Conservation (phyloP, 1,140 invertebrate species). For the Trichoplusia ni region DNA sequence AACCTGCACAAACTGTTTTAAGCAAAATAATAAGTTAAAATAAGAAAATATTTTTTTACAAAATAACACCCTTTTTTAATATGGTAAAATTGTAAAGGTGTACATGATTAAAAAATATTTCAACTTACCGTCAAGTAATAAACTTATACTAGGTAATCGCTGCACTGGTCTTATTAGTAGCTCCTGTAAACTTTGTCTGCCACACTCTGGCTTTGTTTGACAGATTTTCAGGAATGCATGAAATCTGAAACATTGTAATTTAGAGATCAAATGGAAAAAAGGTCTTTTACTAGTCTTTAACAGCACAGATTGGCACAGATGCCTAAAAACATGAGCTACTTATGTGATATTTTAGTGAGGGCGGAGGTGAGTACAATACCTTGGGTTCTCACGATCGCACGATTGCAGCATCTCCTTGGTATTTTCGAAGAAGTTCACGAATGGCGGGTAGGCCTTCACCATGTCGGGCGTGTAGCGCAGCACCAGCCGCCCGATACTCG, state of each 20-base stretch:
- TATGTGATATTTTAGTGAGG: too few species aligned
- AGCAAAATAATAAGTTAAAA: too few species aligned
- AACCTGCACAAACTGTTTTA: too few species aligned
- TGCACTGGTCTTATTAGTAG: constrained; percentile 98
- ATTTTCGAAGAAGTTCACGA: constrained; percentile 98
- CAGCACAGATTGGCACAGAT: too few species aligned
- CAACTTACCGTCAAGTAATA: constrained; percentile 93
- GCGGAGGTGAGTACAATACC: constrained; percentile 75
- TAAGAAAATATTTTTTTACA: too few species aligned
- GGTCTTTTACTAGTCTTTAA: too few species aligned
- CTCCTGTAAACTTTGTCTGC: constrained; percentile 96
- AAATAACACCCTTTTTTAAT: too few species aligned
- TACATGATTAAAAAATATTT: not conserved
- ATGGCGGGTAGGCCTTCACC: constrained; percentile 97
- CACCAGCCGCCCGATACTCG: constrained; percentile 93
- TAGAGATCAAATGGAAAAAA: too few species aligned
- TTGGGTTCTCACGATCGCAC: constrained; percentile 95
- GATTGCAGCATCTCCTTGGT: constrained; percentile 95
- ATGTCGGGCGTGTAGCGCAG: constrained; percentile 91
- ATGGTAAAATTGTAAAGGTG: not conserved
- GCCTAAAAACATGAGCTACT: too few species aligned
- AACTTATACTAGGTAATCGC: constrained; percentile 95
- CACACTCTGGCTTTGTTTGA: constrained; percentile 96
- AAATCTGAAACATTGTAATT: constrained; percentile 87
- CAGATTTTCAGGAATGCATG: constrained; percentile 99